These are phyloP conservation scores for Maniola jurtina DNA, from an alignment of 1,140 invertebrate species.

Conservation along the genomic window DNA sequence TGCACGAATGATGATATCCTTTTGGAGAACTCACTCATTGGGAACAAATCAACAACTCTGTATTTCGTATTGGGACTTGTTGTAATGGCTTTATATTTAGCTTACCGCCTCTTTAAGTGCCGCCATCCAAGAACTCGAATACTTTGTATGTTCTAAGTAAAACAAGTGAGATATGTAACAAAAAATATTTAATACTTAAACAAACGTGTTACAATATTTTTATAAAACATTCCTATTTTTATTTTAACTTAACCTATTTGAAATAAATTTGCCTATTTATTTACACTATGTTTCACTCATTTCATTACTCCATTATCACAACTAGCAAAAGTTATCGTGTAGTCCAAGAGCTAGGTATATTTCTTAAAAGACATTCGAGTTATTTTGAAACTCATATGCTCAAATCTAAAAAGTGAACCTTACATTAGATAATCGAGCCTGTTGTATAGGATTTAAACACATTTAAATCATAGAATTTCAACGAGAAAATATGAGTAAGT, in stretches of 20 bases:
- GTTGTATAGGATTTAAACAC: not conserved
- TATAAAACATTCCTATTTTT: not conserved
- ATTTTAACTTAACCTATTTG: not conserved
- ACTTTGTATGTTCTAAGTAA: conserved; percentile 31
- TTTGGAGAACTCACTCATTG: conserved; percentile 29
- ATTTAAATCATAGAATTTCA: not conserved
- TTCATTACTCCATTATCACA: not conserved
- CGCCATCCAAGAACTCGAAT: conserved; percentile 38
- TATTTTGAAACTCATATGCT: not conserved
- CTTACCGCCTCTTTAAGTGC: conserved; percentile 44
- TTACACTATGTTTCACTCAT: conserved; percentile 6
- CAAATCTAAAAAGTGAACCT: not conserved
- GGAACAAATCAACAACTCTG: conserved; percentile 28
- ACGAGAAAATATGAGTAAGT: not conserved
- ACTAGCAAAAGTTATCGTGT: not conserved
- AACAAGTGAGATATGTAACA: conserved; percentile 5
- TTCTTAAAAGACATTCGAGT: not conserved
- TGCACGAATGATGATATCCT: conserved; percentile 27
- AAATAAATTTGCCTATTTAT: not conserved
- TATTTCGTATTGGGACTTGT: conserved; percentile 39
- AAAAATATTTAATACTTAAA: not conserved
- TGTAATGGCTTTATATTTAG: conserved; percentile 39
- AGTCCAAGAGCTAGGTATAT: not conserved
- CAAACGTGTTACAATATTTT: not conserved
- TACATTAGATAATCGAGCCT: not conserved